Conservation (phyloP, 2,113 vertebrate genomes). For the Psilopogon haemacephalus region DNA sequence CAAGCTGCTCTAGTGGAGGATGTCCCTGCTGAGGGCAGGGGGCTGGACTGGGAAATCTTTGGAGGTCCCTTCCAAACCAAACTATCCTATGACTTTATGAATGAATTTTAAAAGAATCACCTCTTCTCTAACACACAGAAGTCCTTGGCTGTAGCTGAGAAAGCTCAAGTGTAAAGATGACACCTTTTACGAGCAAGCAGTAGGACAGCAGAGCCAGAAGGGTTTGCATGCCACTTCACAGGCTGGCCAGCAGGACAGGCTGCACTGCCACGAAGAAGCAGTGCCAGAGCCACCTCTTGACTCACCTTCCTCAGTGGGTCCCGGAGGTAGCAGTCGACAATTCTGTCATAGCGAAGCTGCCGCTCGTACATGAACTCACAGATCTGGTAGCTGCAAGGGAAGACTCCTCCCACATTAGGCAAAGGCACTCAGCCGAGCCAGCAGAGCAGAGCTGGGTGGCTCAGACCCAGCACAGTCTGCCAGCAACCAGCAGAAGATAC, state of each 20-base stretch:
- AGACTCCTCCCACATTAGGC: background rate
- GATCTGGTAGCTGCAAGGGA: conserved; percentile 88
- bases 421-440: background rate
- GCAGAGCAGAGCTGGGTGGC: background rate
- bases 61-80: no score
- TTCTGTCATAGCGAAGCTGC: conserved; percentile 88
- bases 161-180: background rate
- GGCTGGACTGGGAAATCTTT: no score
- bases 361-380: conserved; percentile 97
- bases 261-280: background rate
- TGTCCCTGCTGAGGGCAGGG: no score
- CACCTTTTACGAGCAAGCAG: background rate
- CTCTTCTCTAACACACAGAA: no score
- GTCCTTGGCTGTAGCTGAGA: background rate
- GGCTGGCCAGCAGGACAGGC: background rate
- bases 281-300: background rate
- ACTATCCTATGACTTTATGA: no score
- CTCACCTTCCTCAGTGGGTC: conserved; percentile 91
- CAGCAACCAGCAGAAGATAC: background rate
- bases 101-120: no score
- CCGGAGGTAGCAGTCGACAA: conserved; percentile 91
- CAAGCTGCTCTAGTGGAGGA: no score
- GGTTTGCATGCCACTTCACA: background rate
- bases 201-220: background rate
- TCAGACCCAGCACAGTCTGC: background rate